phyloP scores from a whole-genome alignment of 2,888 invertebrate genomes.

The Hirtodrosophila trivittata region DNA sequence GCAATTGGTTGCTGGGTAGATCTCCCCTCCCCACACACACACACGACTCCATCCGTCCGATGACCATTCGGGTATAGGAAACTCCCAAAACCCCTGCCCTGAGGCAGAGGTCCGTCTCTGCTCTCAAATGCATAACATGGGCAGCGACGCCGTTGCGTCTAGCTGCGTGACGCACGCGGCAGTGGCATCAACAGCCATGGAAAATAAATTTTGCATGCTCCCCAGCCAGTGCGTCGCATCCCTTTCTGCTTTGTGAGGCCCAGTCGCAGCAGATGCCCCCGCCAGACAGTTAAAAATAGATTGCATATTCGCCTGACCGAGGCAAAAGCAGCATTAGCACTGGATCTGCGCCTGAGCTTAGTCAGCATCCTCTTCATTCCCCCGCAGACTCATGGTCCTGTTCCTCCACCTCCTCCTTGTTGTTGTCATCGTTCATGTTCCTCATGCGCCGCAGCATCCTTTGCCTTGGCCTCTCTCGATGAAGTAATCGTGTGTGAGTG shows the following conservation, averaged over 20 bases:
- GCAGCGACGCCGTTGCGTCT: constrained; percentile 66
- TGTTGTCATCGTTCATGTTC: neutral
- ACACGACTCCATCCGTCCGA: neutral
- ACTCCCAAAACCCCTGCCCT: no score
- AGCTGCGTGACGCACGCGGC: constrained; percentile 71
- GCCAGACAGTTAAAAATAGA: constrained; percentile 75
- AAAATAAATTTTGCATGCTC: constrained; percentile 69
- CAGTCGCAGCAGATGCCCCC: constrained; percentile 22
- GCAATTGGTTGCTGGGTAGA: constrained; percentile 39
- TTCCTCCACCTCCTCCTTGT: neutral
- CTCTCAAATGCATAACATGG: constrained; percentile 40
- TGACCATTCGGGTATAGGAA: no score
- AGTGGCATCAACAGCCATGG: constrained; percentile 65
- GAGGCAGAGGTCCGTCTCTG: constrained; percentile 1
- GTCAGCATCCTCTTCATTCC: no score
- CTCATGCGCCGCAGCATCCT: constrained; percentile 5
- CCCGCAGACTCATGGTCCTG: no score
- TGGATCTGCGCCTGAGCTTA: constrained; percentile 36
- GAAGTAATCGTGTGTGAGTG: constrained; percentile 42
- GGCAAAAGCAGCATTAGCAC: constrained; percentile 5
- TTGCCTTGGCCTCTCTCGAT: constrained; percentile 5
- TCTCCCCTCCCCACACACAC: neutral
- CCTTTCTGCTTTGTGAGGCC: constrained; percentile 6
- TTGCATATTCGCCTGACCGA: constrained; percentile 64
- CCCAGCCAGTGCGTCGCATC: constrained; percentile 19